Conservation (phyloP, 1,140 invertebrate species). For the Trissolcus basalis region DNA sequence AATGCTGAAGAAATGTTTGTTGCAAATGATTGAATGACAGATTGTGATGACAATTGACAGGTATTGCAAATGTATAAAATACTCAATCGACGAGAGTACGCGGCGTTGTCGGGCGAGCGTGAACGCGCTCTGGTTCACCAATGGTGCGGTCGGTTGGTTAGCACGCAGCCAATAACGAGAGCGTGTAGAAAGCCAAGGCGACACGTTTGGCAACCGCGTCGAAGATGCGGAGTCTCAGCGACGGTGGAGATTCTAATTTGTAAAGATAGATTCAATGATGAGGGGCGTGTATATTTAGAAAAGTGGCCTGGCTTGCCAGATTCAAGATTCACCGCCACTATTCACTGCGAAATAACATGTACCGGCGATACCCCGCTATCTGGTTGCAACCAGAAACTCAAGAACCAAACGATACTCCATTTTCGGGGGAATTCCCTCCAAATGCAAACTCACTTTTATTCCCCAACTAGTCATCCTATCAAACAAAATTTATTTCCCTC, state of each 20-base stretch:
- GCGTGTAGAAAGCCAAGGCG: conserved; percentile 40
- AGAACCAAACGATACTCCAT: conserved; percentile 39
- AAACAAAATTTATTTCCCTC: conserved; percentile 19
- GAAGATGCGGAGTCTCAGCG: conserved; percentile 57
- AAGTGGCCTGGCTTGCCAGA: conserved; percentile 74
- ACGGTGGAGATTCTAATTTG: conserved; percentile 74
- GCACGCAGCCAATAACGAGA: conserved; percentile 37
- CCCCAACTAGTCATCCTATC: conserved; percentile 23
- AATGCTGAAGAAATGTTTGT: too few species aligned
- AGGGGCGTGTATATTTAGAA: conserved; percentile 76
- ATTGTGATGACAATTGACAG: not conserved
- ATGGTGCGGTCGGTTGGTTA: conserved; percentile 15
- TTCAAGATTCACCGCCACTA: conserved; percentile 64
- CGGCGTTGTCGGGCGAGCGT: conserved; percentile 27
- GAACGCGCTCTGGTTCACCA: conserved; percentile 7
- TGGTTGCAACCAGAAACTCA: conserved; percentile 47
- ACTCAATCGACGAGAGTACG: conserved; percentile 32
- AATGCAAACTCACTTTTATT: conserved; percentile 25
- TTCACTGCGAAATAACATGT: conserved; percentile 60
- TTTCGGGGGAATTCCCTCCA: conserved; percentile 40
- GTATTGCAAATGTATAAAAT: conserved; percentile 29
- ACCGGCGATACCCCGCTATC: conserved; percentile 52
- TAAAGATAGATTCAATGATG: conserved; percentile 76
- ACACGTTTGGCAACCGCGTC: conserved; percentile 48
- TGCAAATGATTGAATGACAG: not conserved